Base-by-base conservation (phyloP, 2,888 invertebrate genomes). In the Leucophenga montana region DNA sequence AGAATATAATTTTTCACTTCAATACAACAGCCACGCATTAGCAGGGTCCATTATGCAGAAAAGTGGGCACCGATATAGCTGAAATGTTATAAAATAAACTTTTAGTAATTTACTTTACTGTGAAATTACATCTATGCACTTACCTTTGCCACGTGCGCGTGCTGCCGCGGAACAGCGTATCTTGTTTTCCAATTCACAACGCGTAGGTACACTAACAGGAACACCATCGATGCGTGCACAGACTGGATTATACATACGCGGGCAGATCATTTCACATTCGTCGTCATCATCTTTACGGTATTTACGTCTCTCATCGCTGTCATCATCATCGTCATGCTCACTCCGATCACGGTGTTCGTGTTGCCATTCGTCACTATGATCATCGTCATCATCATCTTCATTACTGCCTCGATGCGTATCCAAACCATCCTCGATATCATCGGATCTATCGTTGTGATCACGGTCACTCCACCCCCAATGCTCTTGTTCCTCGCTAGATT, bases 191-290 rank as follows among this genome's bases (percentile, higher is more conserved):
- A 68, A 81, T 54, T 82, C 83, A 62, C 81, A 81, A 62, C 78
- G 77, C 27, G 81, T 82, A 46, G 76, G 69, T 57, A 68, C 75
- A 16, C 82, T 82, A 14, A 76, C 18, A 39, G 62, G 59, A 14
- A 67, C 20, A 0, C 68, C 74, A 33, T 80, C 66, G 22, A 79
- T 76, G 0, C 68, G 67, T 1, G 68, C 79, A 27, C 82, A 82
- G 3, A 82, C 33, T 5, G 82, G 82, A 0, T 75, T 78, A 71
- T 82, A 82, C n/a, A 77, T 82, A 0, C 82, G 80, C 0, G 82
- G 84, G n/a, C 82, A 82, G 31, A 81, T 78, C 3, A 74, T 72
- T 46, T 78, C 82, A 48, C 81, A 83, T 64, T 67, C 75, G 13
- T 31, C 5, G 50, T 68, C 75, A 4, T 71, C n/a, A 20, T 6